Evolutionary conservation across 2,113 vertebrate genomes (phyloP), one percentile per base, ranked within the genome.

Genomic region (Puntigrus tetrazona): DNA sequence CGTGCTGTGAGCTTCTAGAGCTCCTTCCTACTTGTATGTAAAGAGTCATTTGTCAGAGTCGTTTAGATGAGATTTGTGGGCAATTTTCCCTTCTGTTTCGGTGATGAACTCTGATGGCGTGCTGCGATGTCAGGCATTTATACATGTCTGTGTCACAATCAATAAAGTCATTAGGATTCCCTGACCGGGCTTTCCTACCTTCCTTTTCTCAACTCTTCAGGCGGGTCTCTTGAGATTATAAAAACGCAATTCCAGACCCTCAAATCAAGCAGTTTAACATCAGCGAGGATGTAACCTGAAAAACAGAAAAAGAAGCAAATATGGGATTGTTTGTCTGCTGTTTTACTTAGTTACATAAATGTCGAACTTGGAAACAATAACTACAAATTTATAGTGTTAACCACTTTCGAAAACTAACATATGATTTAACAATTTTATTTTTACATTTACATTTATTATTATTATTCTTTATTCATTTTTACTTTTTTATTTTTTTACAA

Each of bases 141-240:
- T 50, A 67, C 43, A 18, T 25, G 57, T 27, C 55, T 69, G 75
- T 45, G 31, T 43, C 63, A 85, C 22, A 50, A 67, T 85, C 61
- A 59, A 38, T 55, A 50, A 73, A 47, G 79, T 83, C 65, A 83
- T 85, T 73, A 82, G 36, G 78, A 72, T 79, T 83, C 84, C 74
- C 84, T 82, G 34, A 81, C 22, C 20, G 81, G 81, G 65, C 29
- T 81, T 36, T 82, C 43, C 41, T 69, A 70, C 34, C 67, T 27
- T 84, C 14, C 11, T 50, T 11, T 18, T 7, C 20, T 16, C 7
- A 1, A 52, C 72, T 25, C 25, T 63, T 74, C 72, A 76, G 20
- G 47, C 8, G 25, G 9, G n/a, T n/a, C 38, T 38, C 57, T 50
- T 27, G 20, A 73, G 9, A 72, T n/a, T 25, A n/a, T 9, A 63